A percentile compares a stretch with the other conserved stretches of the same genome.
Conservation (phyloP, 2,113 vertebrate species). For the Chaetura pelagica region DNA sequence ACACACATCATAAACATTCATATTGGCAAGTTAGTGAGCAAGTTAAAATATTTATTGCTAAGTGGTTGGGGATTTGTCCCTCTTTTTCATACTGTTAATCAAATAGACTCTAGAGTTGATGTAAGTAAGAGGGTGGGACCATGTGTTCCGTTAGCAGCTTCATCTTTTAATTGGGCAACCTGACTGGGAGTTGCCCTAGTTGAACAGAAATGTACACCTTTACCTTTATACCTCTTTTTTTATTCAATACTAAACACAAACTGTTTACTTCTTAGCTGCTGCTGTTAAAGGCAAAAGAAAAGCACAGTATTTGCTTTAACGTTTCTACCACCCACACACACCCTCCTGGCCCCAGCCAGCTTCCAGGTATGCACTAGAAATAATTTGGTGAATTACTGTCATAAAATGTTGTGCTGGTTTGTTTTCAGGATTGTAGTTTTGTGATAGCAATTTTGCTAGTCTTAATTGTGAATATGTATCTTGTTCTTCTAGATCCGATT, state of each 20-base stretch:
- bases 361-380: neutral
- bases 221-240: neutral
- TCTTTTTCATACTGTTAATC: neutral
- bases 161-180: neutral
- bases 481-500: constrained; percentile 82
- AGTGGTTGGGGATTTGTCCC: neutral
- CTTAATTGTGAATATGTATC: neutral
- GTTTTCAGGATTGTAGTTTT: neutral
- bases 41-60: neutral
- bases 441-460: neutral
- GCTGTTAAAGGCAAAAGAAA: neutral
- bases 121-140: neutral
- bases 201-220: neutral
- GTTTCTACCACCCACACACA: neutral
- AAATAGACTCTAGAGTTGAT: neutral
- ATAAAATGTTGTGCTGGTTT: neutral
- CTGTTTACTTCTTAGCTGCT: neutral
- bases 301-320: neutral
- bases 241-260: neutral
- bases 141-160: neutral
- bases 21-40: neutral
- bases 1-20: neutral
- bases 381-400: neutral
- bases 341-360: neutral
- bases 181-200: neutral